Percentiles rank a stretch among this genome's conserved stretches.
Evolutionary conservation across 1,140 invertebrate genomes (phyloP).

Genomic region (Philotrypesis tridentata): DNA sequence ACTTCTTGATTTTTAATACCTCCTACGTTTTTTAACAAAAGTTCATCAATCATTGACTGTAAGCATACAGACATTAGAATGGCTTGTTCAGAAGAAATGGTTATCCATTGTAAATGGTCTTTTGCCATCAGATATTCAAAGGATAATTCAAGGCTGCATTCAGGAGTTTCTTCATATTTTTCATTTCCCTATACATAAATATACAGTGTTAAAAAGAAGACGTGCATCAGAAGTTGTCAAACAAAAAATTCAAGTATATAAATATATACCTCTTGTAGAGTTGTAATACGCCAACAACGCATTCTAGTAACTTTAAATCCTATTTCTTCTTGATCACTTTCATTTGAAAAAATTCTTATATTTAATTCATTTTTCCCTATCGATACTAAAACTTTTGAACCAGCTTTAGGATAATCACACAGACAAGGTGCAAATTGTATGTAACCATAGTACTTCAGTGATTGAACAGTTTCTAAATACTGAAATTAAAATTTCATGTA

Average conservation of each 20-base stretch:
- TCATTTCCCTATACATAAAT: constrained; percentile 57
- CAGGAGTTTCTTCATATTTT: constrained; percentile 60
- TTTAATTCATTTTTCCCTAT: constrained; percentile 87
- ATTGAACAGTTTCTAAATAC: constrained; percentile 88
- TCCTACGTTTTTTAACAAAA: constrained; percentile 87
- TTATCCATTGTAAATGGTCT: constrained; percentile 94
- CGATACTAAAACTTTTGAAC: constrained; percentile 80
- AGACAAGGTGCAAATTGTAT: constrained; percentile 86
- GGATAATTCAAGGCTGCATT: constrained; percentile 84
- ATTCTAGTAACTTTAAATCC: constrained; percentile 95
- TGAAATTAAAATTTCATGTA: constrained; percentile 69
- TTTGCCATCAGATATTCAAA: constrained; percentile 97
- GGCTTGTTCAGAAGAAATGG: constrained; percentile 90
- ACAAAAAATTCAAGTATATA: constrained; percentile 12
- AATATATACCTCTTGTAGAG: constrained; percentile 80
- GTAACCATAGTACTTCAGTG: constrained; percentile 91
- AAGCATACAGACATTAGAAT: constrained; percentile 96
- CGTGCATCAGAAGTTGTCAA: neutral
- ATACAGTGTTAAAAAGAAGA: neutral
- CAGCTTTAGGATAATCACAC: constrained; percentile 85
- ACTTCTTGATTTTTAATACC: constrained; percentile 63
- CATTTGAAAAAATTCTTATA: constrained; percentile 75
- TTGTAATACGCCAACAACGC: constrained; percentile 97
- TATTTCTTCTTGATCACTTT: constrained; percentile 78
- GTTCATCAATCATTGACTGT: constrained; percentile 95